phyloP scores from a whole-genome alignment of 2,888 invertebrate species.

The Leucania comma region DNA sequence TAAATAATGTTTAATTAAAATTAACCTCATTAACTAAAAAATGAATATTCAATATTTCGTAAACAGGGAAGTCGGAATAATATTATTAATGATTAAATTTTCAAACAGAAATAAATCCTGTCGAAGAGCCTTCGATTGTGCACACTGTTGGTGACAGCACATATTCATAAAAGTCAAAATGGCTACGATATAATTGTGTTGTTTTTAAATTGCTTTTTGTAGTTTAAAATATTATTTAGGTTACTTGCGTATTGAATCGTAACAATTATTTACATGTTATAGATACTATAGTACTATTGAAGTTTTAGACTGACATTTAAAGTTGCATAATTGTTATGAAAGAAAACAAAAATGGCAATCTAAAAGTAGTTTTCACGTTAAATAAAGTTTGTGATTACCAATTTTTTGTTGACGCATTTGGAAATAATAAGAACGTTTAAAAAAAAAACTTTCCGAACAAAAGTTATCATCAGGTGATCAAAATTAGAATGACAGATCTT shows the following conservation, averaged over 20 bases:
- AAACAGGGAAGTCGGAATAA: not conserved
- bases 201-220: not conserved
- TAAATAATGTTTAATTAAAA: conserved; percentile 9
- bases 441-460: too few relatives aligned
- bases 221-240: not conserved
- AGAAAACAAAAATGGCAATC: not conserved
- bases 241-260: too few relatives aligned
- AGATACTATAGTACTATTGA: not conserved
- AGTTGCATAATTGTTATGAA: too few relatives aligned
- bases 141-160: conserved; percentile 8
- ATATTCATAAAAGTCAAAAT: not conserved
- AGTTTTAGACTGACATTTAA: too few relatives aligned
- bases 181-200: not conserved
- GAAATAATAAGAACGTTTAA: too few relatives aligned
- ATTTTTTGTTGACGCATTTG: not conserved
- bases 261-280: not conserved
- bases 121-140: conserved; percentile 5
- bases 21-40: conserved; percentile 4
- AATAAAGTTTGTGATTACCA: not conserved
- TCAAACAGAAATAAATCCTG: not conserved
- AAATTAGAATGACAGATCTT: too few relatives aligned
- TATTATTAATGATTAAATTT: not conserved
- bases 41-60: not conserved
- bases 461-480: too few relatives aligned
- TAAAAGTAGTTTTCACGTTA: not conserved